Evolutionary conservation across 2,113 vertebrate genomes (phyloP).

Genomic region (Menidia beryllina): DNA sequence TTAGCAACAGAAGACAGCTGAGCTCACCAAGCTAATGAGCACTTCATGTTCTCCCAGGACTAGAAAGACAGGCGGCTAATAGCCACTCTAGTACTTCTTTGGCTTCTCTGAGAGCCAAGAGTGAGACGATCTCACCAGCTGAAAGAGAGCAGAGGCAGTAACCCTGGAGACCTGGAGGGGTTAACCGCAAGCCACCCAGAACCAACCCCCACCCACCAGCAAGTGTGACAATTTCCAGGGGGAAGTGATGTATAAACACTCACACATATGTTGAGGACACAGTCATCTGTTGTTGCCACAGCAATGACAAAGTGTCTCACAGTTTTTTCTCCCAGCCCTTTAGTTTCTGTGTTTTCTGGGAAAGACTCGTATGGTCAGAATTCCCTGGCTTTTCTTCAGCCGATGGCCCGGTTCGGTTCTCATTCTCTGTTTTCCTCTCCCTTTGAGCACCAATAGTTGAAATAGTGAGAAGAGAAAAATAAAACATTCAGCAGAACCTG

Average conservation of each 20-base stretch:
- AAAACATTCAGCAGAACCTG: not conserved
- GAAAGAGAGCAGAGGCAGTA: conserved; percentile 71
- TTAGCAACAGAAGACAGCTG: conserved; percentile 57
- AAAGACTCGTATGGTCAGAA: not conserved
- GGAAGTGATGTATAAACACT: conserved; percentile 76
- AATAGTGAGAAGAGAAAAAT: not conserved
- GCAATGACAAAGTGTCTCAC: conserved; percentile 54
- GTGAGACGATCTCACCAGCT: conserved; percentile 56
- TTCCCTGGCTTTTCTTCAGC: conserved; percentile 26
- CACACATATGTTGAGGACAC: conserved; percentile 67
- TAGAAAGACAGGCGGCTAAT: conserved; percentile 61
- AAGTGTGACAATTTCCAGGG: conserved; percentile 77
- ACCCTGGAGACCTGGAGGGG: conserved; percentile 70
- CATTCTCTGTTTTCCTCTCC: conserved; percentile 21
- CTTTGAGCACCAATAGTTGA: conserved; percentile 3
- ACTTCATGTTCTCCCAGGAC: conserved; percentile 58
- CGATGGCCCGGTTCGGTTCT: conserved; percentile 23
- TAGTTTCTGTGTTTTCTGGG: conserved; percentile 35
- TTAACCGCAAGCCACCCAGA: conserved; percentile 74
- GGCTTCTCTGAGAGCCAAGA: conserved; percentile 41
- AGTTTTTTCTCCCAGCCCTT: conserved; percentile 28
- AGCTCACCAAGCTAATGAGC: conserved; percentile 65
- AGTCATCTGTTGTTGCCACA: conserved; percentile 61
- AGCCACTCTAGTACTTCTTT: conserved; percentile 45
- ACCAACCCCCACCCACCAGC: conserved; percentile 60